These are phyloP conservation scores for Diplogasteroides magnus DNA, from an alignment of 1,140 invertebrate genomes.

Conservation along the genomic window DNA sequence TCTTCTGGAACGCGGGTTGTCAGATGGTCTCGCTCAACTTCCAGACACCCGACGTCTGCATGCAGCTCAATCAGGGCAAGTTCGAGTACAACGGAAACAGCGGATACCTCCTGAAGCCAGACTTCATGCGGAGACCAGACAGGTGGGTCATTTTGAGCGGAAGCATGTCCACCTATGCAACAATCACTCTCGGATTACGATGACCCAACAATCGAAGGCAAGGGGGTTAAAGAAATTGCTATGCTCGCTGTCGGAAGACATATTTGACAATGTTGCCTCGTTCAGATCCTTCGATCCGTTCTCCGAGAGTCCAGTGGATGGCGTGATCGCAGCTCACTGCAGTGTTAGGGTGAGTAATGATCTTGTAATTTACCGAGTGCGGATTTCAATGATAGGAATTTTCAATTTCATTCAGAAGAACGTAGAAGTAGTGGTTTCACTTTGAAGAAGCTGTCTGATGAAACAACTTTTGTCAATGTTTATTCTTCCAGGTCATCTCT, in stretches of 20 bases:
- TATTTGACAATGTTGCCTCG: no score
- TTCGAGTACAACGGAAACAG: conserved; percentile 99
- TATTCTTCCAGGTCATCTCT: conserved; percentile 75
- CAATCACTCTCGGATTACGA: no score
- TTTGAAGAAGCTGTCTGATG: background rate
- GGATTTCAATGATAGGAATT: conserved; percentile 1
- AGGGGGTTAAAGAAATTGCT: no score
- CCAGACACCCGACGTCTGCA: conserved; percentile 95
- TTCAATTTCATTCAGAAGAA: conserved; percentile 15
- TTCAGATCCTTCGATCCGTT: conserved; percentile 97
- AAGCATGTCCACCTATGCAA: no score
- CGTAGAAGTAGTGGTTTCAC: conserved; percentile 20
- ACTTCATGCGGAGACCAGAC: conserved; percentile 95
- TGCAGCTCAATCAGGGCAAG: conserved; percentile 99
- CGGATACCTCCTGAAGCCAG: conserved; percentile 90
- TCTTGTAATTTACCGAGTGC: conserved; percentile 11
- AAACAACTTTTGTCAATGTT: background rate
- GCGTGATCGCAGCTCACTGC: conserved; percentile 96
- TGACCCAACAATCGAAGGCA: no score
- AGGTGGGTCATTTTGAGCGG: no score
- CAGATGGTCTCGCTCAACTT: conserved; percentile 99
- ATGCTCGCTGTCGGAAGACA: no score
- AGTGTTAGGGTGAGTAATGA: conserved; percentile 74
- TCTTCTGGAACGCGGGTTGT: conserved; percentile 99
- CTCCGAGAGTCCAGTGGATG: conserved; percentile 96